Conservation (phyloP, 2,797 vertebrate species). For the Adrianichthys oophorus region DNA sequence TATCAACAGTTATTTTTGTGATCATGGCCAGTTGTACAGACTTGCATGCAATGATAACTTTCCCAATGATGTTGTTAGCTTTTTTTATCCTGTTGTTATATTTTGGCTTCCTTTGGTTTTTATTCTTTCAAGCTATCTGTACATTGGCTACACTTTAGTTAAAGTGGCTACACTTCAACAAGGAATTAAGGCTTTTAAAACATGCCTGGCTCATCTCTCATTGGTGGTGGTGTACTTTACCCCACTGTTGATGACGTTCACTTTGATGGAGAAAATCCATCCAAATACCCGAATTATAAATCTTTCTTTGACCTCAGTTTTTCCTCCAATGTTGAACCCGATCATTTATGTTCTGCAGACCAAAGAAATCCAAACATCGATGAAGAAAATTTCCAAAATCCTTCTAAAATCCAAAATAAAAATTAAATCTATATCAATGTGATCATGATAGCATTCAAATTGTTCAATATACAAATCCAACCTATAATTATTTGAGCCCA, state of each 20-base stretch:
- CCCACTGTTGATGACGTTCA: constrained; percentile 57
- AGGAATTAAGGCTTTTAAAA: constrained; percentile 65
- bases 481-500: too few species aligned
- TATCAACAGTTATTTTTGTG: constrained; percentile 69
- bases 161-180: constrained; percentile 50
- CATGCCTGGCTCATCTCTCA: constrained; percentile 62
- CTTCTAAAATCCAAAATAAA: not conserved
- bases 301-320: constrained; percentile 44
- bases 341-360: constrained; percentile 69
- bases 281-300: constrained; percentile 58
- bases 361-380: constrained; percentile 53
- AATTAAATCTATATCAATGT: not conserved
- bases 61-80: constrained; percentile 23
- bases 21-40: constrained; percentile 56
- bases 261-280: constrained; percentile 32
- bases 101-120: constrained; percentile 62
- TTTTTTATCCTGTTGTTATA: constrained; percentile 21
- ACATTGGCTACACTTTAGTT: constrained; percentile 46
- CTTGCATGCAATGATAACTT: constrained; percentile 54
- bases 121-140: constrained; percentile 57
- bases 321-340: constrained; percentile 65
- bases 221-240: constrained; percentile 69
- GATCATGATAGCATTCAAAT: not conserved
- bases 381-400: constrained; percentile 30
- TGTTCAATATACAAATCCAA: not conserved